Percentiles rank a stretch among this genome's conserved stretches.
phyloP scores from a whole-genome alignment of 2,113 vertebrate genomes.

The Barbus barbus region DNA sequence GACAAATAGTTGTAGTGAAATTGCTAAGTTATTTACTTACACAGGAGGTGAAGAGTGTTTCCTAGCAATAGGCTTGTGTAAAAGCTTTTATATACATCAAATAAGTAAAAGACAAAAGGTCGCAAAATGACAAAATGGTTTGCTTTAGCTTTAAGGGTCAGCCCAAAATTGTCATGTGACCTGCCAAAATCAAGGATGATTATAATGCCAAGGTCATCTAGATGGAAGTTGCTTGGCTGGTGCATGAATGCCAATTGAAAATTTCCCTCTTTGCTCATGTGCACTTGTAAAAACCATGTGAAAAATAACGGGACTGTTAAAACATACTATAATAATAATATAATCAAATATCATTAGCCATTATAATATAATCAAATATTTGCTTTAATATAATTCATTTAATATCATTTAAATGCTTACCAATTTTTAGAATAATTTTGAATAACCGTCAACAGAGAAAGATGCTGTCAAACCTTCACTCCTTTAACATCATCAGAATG shows the following conservation, averaged over 20 bases:
- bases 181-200: background rate
- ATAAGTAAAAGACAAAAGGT: background rate
- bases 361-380: too few species aligned
- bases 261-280: background rate
- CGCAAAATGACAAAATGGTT: background rate
- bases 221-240: background rate
- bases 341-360: too few species aligned
- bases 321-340: background rate
- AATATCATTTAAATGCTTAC: background rate
- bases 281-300: background rate
- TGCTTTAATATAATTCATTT: too few species aligned
- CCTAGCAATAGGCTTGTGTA: background rate
- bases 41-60: background rate
- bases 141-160: background rate
- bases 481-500: background rate
- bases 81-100: background rate
- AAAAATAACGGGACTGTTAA: background rate
- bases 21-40: conserved; percentile 7
- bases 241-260: background rate
- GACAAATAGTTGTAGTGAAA: conserved; percentile 13
- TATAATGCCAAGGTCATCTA: background rate
- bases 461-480: background rate
- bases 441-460: background rate
- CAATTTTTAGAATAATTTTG: background rate
- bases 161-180: background rate